Base-by-base conservation (phyloP, 1,140 invertebrate genomes). In the Cotesia vestalis region DNA sequence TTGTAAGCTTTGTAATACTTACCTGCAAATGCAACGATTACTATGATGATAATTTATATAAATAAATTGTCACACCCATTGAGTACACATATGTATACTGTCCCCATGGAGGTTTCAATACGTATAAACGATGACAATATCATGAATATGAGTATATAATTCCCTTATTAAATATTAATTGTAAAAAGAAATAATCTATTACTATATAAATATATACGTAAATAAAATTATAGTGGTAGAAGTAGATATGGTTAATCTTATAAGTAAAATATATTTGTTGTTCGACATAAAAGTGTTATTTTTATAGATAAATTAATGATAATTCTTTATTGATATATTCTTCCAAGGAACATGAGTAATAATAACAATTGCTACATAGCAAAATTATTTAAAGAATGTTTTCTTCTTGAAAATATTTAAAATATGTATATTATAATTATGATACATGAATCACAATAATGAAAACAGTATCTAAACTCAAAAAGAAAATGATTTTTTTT, bases 51-150 rank as follows among this genome's bases (percentile, higher is more conserved):
- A 38, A 63, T 63, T 63, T 46, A 61, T 61, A 61, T n/a, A 27
- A 11, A 66, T 38, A 40, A 66, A 52, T 66, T 27, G 27, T 66
- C 46, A 66, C 63, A 66, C n/a, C 5, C 38, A 66, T 51, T 51
- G 20, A 40, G 34, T 55, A 11, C 40, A 40, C 66, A 34, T 27
- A 27, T 52, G 17, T 34, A 52, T 27, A 55, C 34, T 67, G 27
- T 67, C 55, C 55, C 55, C 35, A 71, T 63, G 12, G 51, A 55
- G 20, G 62, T 17, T 12, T 35, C 5, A 63, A 4, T 60, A 78
- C 40, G 69, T 78, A 78, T 46, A 66, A 75, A 81, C 74, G 73
- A 80, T 72, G 80, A 82, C 80, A 82, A 82, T 82, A 82, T 81
- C 76, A 79, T 75, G 66, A 73, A 77, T 72, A 67, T 62, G 67